Conservation (phyloP, 2,888 invertebrate genomes). For the Cyclophora punctaria region DNA sequence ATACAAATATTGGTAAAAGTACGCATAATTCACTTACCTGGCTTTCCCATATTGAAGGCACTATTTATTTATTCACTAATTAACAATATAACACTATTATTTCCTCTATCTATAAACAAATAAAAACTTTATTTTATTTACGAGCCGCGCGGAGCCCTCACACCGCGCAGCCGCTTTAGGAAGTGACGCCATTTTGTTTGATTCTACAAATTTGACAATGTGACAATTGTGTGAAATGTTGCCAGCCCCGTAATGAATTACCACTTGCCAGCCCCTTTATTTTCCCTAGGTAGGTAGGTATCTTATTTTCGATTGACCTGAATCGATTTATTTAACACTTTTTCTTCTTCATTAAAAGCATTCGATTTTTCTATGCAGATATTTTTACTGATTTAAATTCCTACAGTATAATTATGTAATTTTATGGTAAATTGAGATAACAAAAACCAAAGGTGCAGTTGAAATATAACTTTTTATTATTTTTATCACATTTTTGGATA, state of each 20-base stretch:
- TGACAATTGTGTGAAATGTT: neutral
- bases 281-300: too few relatives aligned
- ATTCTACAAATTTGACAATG: conserved; percentile 3
- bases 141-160: conserved; percentile 45
- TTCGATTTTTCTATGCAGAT: too few relatives aligned
- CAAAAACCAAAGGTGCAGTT: too few relatives aligned
- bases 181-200: conserved; percentile 58
- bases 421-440: too few relatives aligned
- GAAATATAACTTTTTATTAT: too few relatives aligned
- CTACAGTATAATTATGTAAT: too few relatives aligned
- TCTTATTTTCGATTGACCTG: too few relatives aligned
- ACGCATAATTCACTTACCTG: conserved; percentile 41
- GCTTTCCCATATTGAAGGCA: conserved; percentile 51
- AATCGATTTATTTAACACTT: too few relatives aligned
- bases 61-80: conserved; percentile 13
- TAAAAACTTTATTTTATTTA: conserved; percentile 44
- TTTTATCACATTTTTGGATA: too few relatives aligned
- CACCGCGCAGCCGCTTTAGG: conserved; percentile 47
- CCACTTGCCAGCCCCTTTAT: too few relatives aligned
- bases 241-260: neutral
- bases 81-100: conserved; percentile 15
- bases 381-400: too few relatives aligned
- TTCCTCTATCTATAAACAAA: conserved; percentile 49
- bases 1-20: neutral
- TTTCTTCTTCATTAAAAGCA: too few relatives aligned